Evolutionary conservation across 2,797 vertebrate species (phyloP).

Genomic region (Florisuga fusca): DNA sequence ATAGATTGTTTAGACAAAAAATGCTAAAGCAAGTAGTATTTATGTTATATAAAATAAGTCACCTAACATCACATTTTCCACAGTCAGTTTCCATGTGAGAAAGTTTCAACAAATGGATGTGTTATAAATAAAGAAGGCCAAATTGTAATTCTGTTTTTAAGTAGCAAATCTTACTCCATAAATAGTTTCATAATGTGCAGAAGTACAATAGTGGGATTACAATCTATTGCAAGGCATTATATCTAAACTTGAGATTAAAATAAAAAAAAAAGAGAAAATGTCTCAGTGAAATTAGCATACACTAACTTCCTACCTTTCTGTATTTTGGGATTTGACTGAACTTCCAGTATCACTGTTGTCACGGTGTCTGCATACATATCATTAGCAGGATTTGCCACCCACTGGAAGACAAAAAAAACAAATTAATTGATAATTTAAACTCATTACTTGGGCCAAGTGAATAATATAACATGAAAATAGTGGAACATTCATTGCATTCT

Average conservation of each 20-base stretch:
- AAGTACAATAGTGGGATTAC: not conserved
- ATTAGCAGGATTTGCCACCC: constrained; percentile 94
- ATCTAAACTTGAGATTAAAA: not conserved
- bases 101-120: not conserved
- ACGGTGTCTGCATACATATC: constrained; percentile 97
- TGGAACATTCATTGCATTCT: not conserved
- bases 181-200: not conserved
- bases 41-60: not conserved
- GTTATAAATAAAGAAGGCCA: not conserved
- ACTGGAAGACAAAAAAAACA: constrained; percentile 76
- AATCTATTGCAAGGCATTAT: not conserved
- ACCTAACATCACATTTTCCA: not conserved
- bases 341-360: constrained; percentile 92
- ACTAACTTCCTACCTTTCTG: constrained; percentile 85
- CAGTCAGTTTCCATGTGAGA: not conserved
- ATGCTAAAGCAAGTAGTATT: not conserved
- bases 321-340: constrained; percentile 94
- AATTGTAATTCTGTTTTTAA: not conserved
- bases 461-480: not conserved
- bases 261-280: not conserved
- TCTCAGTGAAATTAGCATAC: not conserved
- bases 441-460: not conserved
- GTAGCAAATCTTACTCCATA: not conserved
- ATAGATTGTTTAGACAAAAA: not conserved
- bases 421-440: not conserved